Evolutionary conservation across 1,140 invertebrate genomes (phyloP).

Genomic region (Brachionus koreanus): DNA sequence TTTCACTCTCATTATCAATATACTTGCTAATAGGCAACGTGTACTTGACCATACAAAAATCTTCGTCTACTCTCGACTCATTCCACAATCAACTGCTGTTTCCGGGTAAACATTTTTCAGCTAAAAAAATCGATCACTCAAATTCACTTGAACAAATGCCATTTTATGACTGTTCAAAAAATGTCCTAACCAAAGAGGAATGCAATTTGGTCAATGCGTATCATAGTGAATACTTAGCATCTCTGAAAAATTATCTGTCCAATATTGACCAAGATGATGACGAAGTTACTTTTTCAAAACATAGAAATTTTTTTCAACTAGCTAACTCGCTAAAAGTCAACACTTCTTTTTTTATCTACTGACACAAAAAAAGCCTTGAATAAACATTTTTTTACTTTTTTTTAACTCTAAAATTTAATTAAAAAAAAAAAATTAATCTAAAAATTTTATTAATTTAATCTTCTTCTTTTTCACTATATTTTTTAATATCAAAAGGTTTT

Average conservation of each 20-base stretch:
- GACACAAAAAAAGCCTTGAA: not conserved
- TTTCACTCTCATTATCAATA: conserved; percentile 25
- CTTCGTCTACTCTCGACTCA: not conserved
- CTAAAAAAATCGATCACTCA: not conserved
- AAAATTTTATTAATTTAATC: conserved; percentile 34
- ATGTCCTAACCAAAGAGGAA: conserved; percentile 14
- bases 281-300: not conserved
- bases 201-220: conserved; percentile 1
- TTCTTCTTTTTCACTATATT: conserved; percentile 4
- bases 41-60: conserved; percentile 14
- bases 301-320: not conserved
- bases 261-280: conserved; percentile 26
- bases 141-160: not conserved
- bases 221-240: conserved; percentile 7
- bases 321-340: conserved; percentile 1
- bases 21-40: conserved; percentile 4
- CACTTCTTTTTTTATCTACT: conserved; percentile 29
- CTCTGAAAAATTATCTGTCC: not conserved
- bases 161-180: conserved; percentile 28
- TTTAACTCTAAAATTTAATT: not conserved
- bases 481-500: conserved; percentile 40
- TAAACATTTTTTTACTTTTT: not conserved
- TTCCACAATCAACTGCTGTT: not conserved
- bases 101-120: not conserved
- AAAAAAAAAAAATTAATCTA: not conserved